These are phyloP conservation scores for Sebastiscus albofasciatus DNA, from an alignment of 2,797 vertebrate genomes.

Conservation along the genomic window DNA sequence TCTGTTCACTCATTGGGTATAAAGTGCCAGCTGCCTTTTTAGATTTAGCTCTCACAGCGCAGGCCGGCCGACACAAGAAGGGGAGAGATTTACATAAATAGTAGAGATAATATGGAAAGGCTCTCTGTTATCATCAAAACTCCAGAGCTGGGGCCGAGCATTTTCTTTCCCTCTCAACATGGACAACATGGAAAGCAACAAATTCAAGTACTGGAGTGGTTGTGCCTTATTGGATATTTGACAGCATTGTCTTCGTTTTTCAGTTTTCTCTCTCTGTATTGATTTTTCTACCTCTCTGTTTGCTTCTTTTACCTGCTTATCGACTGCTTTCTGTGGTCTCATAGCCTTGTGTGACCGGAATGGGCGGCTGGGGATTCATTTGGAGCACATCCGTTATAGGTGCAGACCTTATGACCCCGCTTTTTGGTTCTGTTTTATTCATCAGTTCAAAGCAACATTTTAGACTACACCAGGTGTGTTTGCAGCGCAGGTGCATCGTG, in stretches of 20 bases:
- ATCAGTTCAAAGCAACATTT: neutral
- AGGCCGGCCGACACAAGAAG: conserved; percentile 41
- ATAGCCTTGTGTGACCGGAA: neutral
- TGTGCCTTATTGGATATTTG: conserved; percentile 1
- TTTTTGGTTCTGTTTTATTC: neutral
- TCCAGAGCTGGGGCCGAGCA: conserved; percentile 41
- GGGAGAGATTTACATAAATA: conserved; percentile 67
- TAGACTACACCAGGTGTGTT: neutral
- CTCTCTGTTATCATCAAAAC: conserved; percentile 67
- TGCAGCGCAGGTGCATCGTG: conserved; percentile 23
- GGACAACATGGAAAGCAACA: neutral
- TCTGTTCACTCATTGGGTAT: conserved; percentile 15
- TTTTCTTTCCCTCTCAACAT: conserved; percentile 11
- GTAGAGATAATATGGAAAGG: conserved; percentile 54
- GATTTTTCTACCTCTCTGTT: neutral
- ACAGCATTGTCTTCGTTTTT: conserved; percentile 13
- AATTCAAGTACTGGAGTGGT: neutral
- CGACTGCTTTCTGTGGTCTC: conserved; percentile 19
- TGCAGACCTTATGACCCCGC: neutral
- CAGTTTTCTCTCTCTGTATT: conserved; percentile 8
- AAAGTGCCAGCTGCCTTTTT: conserved; percentile 54
- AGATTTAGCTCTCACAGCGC: conserved; percentile 25
- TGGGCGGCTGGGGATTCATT: conserved; percentile 1
- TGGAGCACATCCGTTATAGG: neutral
- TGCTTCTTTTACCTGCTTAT: conserved; percentile 20